phyloP scores from a whole-genome alignment of 2,113 vertebrate species.

The Microtus ochrogaster region DNA sequence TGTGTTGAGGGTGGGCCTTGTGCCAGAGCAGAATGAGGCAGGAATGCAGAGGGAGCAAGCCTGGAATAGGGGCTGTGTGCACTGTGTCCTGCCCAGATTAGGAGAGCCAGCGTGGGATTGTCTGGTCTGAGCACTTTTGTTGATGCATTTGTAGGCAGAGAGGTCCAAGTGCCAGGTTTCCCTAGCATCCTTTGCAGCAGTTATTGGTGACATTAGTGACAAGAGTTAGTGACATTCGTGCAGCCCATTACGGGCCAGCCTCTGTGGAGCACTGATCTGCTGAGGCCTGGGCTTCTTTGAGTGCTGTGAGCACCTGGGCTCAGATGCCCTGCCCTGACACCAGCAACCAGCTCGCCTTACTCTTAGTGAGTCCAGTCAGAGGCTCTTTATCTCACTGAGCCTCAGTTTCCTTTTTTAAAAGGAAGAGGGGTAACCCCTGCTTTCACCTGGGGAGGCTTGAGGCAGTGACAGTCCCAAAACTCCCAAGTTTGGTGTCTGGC shows the following conservation, averaged over 20 bases:
- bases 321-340: background rate
- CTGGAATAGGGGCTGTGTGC: background rate
- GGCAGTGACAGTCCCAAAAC: background rate
- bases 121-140: background rate
- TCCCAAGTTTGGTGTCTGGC: background rate
- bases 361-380: background rate
- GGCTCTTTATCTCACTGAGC: background rate
- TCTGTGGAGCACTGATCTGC: background rate
- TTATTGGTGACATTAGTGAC: background rate
- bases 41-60: background rate
- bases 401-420: constrained; percentile 53
- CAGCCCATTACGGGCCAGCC: background rate
- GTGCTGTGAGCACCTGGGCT: background rate
- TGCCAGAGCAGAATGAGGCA: background rate
- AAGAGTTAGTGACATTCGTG: background rate
- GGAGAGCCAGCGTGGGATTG: background rate
- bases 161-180: background rate
- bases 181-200: background rate
- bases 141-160: background rate
- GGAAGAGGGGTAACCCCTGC: background rate
- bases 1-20: background rate
- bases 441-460: background rate
- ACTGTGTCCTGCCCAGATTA: background rate
- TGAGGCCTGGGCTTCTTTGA: background rate
- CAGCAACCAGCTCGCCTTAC: background rate